Conservation (phyloP, 2,797 vertebrate species). For the Sphenopsis melanotis region DNA sequence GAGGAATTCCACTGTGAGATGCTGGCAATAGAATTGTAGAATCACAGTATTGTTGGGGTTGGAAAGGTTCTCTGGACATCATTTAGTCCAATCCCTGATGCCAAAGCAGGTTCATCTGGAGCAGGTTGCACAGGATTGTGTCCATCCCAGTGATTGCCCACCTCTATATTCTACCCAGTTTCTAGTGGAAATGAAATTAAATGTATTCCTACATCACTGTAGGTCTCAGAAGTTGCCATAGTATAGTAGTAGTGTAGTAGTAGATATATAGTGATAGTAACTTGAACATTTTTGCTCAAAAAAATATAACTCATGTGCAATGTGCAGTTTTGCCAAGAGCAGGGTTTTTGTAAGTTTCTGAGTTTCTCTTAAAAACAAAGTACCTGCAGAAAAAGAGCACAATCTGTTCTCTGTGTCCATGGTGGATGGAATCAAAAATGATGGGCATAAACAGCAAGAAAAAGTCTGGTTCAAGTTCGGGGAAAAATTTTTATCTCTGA, state of each 20-base stretch:
- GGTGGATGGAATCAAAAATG: not conserved
- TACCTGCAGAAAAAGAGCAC: not conserved
- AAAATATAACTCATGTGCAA: not conserved
- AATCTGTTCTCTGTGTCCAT: not conserved
- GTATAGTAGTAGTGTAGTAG: not conserved
- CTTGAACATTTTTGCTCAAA: not conserved
- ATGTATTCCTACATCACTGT: not conserved
- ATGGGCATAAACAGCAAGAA: not conserved
- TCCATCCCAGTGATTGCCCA: not conserved
- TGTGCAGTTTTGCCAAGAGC: not conserved
- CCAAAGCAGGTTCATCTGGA: not conserved
- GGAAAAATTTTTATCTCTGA: not conserved
- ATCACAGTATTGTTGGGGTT: not conserved
- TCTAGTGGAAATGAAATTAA: not conserved
- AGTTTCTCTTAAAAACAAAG: not conserved
- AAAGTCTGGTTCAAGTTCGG: rapidly evolving
- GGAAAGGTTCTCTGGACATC: not conserved
- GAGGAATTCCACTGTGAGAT: not conserved
- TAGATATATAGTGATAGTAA: not conserved
- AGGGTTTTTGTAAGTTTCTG: not conserved
- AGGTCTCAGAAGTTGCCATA: not conserved
- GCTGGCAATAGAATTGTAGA: not conserved
- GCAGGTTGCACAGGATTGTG: not conserved
- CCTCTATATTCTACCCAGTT: not conserved
- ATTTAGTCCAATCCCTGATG: rapidly evolving